Conservation (phyloP, 2,888 invertebrate species). For the Agrilus cyanescens region DNA sequence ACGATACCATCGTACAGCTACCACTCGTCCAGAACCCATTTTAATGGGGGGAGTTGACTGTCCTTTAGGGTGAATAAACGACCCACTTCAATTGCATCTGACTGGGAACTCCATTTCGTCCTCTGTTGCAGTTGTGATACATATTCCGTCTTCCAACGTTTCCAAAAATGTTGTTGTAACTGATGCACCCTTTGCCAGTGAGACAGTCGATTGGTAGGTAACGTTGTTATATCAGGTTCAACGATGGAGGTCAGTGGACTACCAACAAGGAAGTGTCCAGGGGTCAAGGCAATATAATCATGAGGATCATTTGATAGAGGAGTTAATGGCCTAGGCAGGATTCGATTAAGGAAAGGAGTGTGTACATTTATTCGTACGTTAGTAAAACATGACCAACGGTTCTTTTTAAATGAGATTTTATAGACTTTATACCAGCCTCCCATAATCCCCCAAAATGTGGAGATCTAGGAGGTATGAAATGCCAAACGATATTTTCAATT, state of each 20-base stretch:
- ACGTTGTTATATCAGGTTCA: slow-evolving; percentile 9
- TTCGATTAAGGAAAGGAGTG: slow-evolving; percentile 19
- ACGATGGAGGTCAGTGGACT: slow-evolving; percentile 11
- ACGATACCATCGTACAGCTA: too few species aligned
- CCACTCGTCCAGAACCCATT: too few species aligned
- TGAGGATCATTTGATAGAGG: slow-evolving; percentile 15
- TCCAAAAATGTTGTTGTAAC: slow-evolving; percentile 12
- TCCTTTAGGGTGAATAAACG: too few species aligned
- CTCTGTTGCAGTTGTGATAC: slow-evolving; percentile 4
- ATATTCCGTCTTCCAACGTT: slow-evolving; percentile 9
- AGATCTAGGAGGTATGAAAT: not conserved
- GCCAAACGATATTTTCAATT: too few species aligned
- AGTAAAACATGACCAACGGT: slow-evolving; percentile 12
- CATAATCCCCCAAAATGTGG: slow-evolving; percentile 21
- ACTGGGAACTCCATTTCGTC: slow-evolving; percentile 5
- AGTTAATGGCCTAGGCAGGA: slow-evolving; percentile 20
- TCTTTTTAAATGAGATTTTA: slow-evolving; percentile 18
- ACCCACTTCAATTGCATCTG: too few species aligned
- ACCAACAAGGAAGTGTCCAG: slow-evolving; percentile 18
- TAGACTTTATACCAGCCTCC: slow-evolving; percentile 21
- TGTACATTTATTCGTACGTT: slow-evolving; percentile 21
- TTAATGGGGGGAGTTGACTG: too few species aligned
- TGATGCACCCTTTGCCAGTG: slow-evolving; percentile 16
- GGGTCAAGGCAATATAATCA: slow-evolving; percentile 11
- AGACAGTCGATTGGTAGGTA: slow-evolving; percentile 6